Percentiles rank a stretch among this genome's conserved stretches.
Conservation (phyloP, 2,888 invertebrate genomes). For the Emmelina monodactyla region DNA sequence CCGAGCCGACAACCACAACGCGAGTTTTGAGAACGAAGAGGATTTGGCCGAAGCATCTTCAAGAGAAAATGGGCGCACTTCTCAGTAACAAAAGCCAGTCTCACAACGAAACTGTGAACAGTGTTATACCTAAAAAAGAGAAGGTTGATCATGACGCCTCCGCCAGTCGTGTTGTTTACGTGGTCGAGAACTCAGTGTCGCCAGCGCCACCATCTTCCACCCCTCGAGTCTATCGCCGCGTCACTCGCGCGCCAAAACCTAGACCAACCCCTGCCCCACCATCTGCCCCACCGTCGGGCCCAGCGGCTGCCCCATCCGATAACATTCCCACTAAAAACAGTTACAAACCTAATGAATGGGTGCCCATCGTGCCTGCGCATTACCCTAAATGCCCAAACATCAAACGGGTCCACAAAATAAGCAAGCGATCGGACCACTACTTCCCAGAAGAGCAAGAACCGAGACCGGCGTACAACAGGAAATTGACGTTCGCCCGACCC, state of each 20-base stretch:
- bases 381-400: constrained; percentile 20
- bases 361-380: constrained; percentile 51
- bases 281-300: constrained; percentile 23
- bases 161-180: constrained; percentile 29
- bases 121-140: not conserved
- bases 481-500: constrained; percentile 39
- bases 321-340: constrained; percentile 25
- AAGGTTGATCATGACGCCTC: constrained; percentile 9
- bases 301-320: not conserved
- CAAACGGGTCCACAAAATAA: constrained; percentile 25
- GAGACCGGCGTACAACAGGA: constrained; percentile 22
- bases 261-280: constrained; percentile 29
- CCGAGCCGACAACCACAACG: constrained; percentile 35
- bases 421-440: constrained; percentile 31
- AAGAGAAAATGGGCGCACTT: constrained; percentile 22
- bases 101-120: constrained; percentile 17
- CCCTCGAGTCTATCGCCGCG: constrained; percentile 36
- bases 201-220: constrained; percentile 25
- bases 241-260: constrained; percentile 41
- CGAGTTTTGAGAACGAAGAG: constrained; percentile 46
- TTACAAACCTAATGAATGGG: constrained; percentile 46
- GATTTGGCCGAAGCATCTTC: constrained; percentile 51
- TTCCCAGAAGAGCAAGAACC: constrained; percentile 14
- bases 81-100: constrained; percentile 21
- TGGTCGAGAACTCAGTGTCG: constrained; percentile 25